Evolutionary conservation across 2,113 vertebrate genomes (phyloP), one percentile per base, ranked within the genome.

Genomic region (Mesoclemmys tuberculata): DNA sequence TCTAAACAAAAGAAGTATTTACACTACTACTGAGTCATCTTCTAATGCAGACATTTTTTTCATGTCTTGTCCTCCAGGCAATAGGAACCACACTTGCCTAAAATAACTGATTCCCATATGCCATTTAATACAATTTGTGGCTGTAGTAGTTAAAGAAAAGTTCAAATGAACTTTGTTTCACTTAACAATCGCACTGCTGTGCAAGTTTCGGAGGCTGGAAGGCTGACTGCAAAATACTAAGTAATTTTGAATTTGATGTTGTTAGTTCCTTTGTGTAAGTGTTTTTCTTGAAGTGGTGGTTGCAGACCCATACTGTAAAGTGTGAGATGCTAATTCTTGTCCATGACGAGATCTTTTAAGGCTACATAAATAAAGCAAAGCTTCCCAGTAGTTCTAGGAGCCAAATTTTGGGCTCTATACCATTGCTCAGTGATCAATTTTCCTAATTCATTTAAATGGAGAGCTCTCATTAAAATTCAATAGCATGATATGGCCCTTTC

Each of bases 341-440:
- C 29, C 61, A 55, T 21, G 55, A 19, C 21, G 3, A 0, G 7
- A 0, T 51, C 2, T 1, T 5, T 41, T 18, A 21, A 75, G 41
- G 0, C 6, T 18, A 29, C 18, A 26, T 71, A 56, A 80, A 80
- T 5, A 2, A 75, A 31, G 56, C 21, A 82, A 18, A 49, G 77
- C 29, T 82, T 14, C 56, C 38, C 22, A 77, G 13, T 77, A 44
- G 41, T 77, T 44, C 44, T 16, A 29, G 22, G 68, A 29, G 68
- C 87, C 3, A 31, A 3, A 64, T 52, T 85, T 92, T 84, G 75
- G 52, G 77, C 29, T 87, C 52, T 41, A 81, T 41, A 21, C 29
- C 2, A 8, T 78, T 56, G 35, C 51, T 48, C 14, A 51, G 61
- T 54, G 83, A 38, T 16, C 26, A 77, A 5, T 27, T 22, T 10